phyloP scores from a whole-genome alignment of 2,888 invertebrate genomes.

The Petrolisthes manimaculis region DNA sequence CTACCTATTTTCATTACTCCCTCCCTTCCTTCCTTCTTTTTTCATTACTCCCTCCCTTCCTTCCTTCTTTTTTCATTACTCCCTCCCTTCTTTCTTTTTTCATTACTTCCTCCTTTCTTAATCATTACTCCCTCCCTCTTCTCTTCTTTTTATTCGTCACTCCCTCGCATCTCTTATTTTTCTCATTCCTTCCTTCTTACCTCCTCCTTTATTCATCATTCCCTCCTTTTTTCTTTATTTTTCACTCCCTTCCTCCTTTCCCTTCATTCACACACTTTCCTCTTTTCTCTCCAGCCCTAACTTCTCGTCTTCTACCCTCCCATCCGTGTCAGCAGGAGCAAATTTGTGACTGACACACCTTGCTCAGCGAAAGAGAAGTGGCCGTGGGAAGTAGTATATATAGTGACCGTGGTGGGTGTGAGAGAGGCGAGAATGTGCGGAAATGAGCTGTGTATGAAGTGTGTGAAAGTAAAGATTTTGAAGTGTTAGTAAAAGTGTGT shows the following conservation, averaged over 20 bases:
- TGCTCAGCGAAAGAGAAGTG: not conserved
- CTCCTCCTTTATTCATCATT: not conserved
- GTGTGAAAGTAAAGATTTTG: not conserved
- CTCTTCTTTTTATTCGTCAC: not conserved
- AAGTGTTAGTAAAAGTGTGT: not conserved
- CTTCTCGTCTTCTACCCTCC: not conserved
- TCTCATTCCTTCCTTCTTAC: not conserved
- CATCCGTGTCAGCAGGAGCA: not conserved
- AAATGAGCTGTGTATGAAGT: not conserved
- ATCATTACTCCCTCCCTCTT: not conserved
- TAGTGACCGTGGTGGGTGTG: not conserved
- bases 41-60: not conserved
- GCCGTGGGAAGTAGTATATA: not conserved
- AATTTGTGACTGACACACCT: not conserved
- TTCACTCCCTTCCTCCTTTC: not conserved
- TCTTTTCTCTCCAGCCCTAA: conserved; percentile 1
- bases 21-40: not conserved
- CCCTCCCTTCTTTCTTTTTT: not conserved
- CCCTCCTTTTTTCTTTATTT: not conserved
- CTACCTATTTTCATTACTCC: not conserved
- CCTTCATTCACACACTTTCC: not conserved
- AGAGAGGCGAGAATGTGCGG: not conserved
- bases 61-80: not conserved
- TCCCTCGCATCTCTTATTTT: not conserved
- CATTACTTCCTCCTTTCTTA: not conserved